Evolutionary conservation across 2,797 vertebrate genomes (phyloP), one percentile per base, ranked within the genome.

Genomic region (Morelia viridis): DNA sequence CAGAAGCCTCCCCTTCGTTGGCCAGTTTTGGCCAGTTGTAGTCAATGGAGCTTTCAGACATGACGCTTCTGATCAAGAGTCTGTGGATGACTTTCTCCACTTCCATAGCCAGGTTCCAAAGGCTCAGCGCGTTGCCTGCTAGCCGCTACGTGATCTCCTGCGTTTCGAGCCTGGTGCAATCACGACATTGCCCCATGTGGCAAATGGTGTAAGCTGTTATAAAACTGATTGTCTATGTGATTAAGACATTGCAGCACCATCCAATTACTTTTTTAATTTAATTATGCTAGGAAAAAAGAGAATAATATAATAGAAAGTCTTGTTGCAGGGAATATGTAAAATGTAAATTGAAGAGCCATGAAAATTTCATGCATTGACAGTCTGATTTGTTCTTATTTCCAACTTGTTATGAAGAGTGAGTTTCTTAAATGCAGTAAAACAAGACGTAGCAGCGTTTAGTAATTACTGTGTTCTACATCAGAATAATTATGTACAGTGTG

Each of bases 251-350:
- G 97, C 97, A 97, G 97, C 97, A 97, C 97, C 97, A 98, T 97
- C 97, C 97, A 98, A 98, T 98, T 98, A 98, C 97, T 98, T 97
- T 98, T 98, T 97, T 96, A 98, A 98, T 98, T 98, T 97, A 98
- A 98, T 98, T 98, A 98, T 97, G 96, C 95, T 95, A 97, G 97
- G 80, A 96, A 98, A 97, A 97, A 97, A 97, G 97, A 97, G 97
- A 98, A 97, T 97, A 97, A 96, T 97, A 96, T 97, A 97, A 97
- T 97, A 97, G 97, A 97, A 97, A 97, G 97, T 97, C 97, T 97
- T 98, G 97, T 98, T 97, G 97, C 97, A 97, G 97, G 97, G 97
- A 98, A 97, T 97, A 98, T 97, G 97, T 97, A 98, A 97, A 97
- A 97, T 96, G 97, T 97, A 97, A 98, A 98, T 97, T 97, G 97